Percentiles rank a stretch among this genome's conserved stretches.
These are phyloP conservation scores for Synanthedon myopaeformis DNA, from an alignment of 2,888 invertebrate species.

Conservation along the genomic window DNA sequence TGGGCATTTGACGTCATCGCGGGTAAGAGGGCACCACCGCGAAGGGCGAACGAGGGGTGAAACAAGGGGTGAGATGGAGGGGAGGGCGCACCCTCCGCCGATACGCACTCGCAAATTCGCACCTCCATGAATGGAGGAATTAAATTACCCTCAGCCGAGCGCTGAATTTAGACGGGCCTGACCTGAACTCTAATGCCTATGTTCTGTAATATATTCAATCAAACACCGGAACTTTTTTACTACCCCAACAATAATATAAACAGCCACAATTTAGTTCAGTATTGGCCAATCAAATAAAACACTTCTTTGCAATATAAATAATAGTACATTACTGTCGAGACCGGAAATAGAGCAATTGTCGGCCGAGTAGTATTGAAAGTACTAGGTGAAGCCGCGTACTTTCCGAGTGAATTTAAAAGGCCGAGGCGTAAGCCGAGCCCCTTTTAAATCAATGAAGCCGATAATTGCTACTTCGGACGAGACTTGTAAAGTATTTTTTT, in stretches of 20 bases:
- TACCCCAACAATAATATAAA: not conserved
- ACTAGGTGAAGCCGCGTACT: too few relatives aligned
- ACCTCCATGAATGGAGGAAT: constrained; percentile 65
- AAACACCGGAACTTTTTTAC: not conserved
- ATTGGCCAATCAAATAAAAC: too few relatives aligned
- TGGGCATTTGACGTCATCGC: constrained; percentile 62
- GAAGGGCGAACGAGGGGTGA: not conserved
- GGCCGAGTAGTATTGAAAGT: too few relatives aligned
- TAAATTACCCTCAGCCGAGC: constrained; percentile 49
- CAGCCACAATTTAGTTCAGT: not conserved
- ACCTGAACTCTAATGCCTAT: constrained; percentile 24
- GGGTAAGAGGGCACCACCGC: constrained; percentile 21
- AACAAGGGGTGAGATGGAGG: not conserved
- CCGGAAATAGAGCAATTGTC: too few relatives aligned
- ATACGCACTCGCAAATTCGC: constrained; percentile 67
- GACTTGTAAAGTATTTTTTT: too few relatives aligned
- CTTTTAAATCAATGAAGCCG: too few relatives aligned
- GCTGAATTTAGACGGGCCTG: constrained; percentile 42
- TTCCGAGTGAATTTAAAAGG: too few relatives aligned
- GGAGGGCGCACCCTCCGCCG: constrained; percentile 44
- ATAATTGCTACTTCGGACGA: too few relatives aligned
- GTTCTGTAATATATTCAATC: not conserved
- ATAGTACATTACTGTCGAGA: too few relatives aligned
- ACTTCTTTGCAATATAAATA: too few relatives aligned
- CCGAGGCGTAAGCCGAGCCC: too few relatives aligned